Evolutionary conservation across 2,888 invertebrate genomes (phyloP).

Genomic region (Erebia epiphron): DNA sequence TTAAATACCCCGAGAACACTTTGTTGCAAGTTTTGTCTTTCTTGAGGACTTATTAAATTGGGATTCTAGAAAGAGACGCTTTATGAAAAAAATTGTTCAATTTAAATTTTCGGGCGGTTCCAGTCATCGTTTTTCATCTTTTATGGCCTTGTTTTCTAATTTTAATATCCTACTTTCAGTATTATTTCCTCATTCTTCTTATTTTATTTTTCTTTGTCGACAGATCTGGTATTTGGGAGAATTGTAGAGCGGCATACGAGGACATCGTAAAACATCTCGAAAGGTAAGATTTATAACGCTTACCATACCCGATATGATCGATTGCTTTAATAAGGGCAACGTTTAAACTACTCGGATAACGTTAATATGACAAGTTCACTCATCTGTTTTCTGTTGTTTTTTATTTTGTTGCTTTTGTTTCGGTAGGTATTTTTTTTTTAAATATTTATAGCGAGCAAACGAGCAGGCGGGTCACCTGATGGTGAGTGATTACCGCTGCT

Average conservation of each 20-base stretch:
- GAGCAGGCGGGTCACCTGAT: no score
- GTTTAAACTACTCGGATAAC: conserved; percentile 6
- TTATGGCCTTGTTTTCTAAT: conserved; percentile 49
- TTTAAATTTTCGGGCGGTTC: conserved; percentile 44
- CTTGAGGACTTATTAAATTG: conserved; percentile 44
- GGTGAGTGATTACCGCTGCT: no score
- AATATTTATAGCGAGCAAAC: no score
- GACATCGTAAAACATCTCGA: conserved; percentile 97
- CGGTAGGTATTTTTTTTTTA: not conserved
- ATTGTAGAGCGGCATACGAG: conserved; percentile 96
- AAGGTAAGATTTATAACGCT: conserved; percentile 86
- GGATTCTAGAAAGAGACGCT: conserved; percentile 42
- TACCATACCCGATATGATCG: conserved; percentile 38
- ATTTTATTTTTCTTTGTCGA: conserved; percentile 77
- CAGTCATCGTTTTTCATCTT: conserved; percentile 47
- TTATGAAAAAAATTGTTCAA: conserved; percentile 46
- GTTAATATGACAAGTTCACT: conserved; percentile 12
- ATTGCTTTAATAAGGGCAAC: conserved; percentile 16
- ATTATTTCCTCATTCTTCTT: conserved; percentile 62
- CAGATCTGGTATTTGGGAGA: conserved; percentile 96
- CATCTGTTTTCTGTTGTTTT: conserved; percentile 15
- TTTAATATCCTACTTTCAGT: conserved; percentile 50
- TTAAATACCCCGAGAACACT: conserved; percentile 62
- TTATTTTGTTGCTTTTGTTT: not conserved
- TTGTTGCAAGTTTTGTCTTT: conserved; percentile 59